A percentile compares a stretch with the other conserved stretches of the same genome.
Evolutionary conservation across 1,140 invertebrate species (phyloP).

Genomic region (Cydia strobilella): DNA sequence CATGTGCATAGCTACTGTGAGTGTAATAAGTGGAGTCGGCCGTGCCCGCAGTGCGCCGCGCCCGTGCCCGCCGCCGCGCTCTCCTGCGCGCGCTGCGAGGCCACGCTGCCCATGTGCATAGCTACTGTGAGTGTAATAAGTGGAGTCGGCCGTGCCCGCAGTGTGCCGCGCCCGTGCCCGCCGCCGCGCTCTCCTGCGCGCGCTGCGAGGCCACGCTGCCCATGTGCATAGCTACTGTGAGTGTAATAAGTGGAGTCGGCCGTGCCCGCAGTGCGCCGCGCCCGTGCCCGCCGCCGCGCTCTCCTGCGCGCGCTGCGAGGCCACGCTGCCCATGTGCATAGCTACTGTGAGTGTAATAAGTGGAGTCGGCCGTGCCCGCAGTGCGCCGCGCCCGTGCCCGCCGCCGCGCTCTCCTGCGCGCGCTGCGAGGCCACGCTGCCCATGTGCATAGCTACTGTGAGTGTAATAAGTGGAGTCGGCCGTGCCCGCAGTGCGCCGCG

Average conservation of each 20-base stretch:
- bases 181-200: conserved; percentile 86
- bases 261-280: conserved; percentile 81
- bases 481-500: conserved; percentile 92
- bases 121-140: conserved; percentile 86
- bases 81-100: conserved; percentile 93
- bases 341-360: conserved; percentile 92
- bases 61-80: conserved; percentile 88
- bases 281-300: conserved; percentile 85
- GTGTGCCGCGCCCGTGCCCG: conserved; percentile 91
- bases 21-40: conserved; percentile 46
- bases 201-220: conserved; percentile 95
- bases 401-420: conserved; percentile 86
- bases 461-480: conserved; percentile 91
- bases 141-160: conserved; percentile 85
- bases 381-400: conserved; percentile 55
- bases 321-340: conserved; percentile 95
- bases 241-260: conserved; percentile 33
- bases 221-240: conserved; percentile 96
- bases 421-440: conserved; percentile 95
- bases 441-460: conserved; percentile 96
- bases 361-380: conserved; percentile 88
- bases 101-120: conserved; percentile 95
- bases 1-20: conserved; percentile 96
- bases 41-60: conserved; percentile 94
- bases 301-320: conserved; percentile 93